These are phyloP conservation scores for Sclerurus mexicanus DNA, from an alignment of 2,113 vertebrate genomes.

Conservation along the genomic window DNA sequence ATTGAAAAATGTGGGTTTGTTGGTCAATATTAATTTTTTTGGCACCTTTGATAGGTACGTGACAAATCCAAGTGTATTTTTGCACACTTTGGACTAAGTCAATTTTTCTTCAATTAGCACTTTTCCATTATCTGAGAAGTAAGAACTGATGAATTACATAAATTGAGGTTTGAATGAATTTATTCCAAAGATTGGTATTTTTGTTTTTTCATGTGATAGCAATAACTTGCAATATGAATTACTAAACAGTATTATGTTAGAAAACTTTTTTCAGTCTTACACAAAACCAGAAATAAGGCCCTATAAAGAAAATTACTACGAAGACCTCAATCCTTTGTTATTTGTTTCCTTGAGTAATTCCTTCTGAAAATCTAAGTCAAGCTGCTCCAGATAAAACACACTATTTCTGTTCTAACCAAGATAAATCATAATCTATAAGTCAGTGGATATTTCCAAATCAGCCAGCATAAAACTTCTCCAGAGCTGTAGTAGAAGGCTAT, in stretches of 20 bases:
- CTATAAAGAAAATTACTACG: neutral
- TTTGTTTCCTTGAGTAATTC: neutral
- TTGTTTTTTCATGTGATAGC: neutral
- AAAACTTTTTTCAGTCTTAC: neutral
- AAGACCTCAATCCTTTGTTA: neutral
- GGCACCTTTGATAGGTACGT: neutral
- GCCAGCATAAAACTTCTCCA: neutral
- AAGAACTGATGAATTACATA: neutral
- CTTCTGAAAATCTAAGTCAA: neutral
- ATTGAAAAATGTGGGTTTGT: neutral
- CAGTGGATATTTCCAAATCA: neutral
- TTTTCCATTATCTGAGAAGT: neutral
- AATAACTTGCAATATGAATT: neutral
- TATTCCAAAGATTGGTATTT: neutral
- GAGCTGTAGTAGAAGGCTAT: neutral
- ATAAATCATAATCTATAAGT: neutral
- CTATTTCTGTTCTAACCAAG: neutral
- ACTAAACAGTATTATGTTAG: neutral
- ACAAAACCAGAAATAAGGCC: neutral
- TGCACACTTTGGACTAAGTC: neutral
- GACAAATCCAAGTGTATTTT: neutral
- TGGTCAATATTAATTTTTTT: neutral
- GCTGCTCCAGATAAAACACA: neutral
- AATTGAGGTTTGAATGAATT: neutral
- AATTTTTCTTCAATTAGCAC: neutral